Conservation (phyloP, 2,113 vertebrate species). For the Silurus glanis region DNA sequence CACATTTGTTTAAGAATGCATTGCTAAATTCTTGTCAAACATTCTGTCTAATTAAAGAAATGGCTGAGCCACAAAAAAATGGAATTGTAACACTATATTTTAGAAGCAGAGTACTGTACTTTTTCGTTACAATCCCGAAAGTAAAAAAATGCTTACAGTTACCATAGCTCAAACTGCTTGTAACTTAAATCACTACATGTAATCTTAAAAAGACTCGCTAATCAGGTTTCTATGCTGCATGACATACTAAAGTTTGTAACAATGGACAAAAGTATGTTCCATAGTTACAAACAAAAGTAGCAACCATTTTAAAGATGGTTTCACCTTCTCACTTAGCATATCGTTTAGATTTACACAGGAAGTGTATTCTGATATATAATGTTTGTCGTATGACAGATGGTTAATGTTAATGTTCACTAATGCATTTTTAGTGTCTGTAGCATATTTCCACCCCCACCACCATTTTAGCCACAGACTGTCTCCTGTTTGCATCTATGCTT, state of each 20-base stretch:
- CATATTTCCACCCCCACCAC: slow-evolving; percentile 15
- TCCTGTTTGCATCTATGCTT: slow-evolving; percentile 4
- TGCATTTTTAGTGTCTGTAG: slow-evolving; percentile 11
- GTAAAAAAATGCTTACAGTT: background rate
- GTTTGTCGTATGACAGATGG: slow-evolving; percentile 22
- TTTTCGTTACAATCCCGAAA: background rate
- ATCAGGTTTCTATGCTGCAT: background rate
- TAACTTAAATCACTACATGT: background rate
- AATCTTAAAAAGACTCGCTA: background rate
- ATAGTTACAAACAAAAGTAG: background rate
- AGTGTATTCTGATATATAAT: background rate
- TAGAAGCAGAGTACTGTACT: background rate
- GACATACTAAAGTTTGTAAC: background rate
- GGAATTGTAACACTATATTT: background rate
- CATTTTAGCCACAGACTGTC: background rate
- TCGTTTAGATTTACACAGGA: background rate
- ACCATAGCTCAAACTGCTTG: background rate
- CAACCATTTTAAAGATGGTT: background rate
- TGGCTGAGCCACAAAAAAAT: background rate
- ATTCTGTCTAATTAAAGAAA: background rate
- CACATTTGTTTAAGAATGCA: background rate
- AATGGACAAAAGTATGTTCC: background rate
- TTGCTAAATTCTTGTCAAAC: background rate
- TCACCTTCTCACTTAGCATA: background rate
- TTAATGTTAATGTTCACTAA: slow-evolving; percentile 13